Evolutionary conservation across 2,888 invertebrate genomes (phyloP).

Genomic region (Merodon equestris): DNA sequence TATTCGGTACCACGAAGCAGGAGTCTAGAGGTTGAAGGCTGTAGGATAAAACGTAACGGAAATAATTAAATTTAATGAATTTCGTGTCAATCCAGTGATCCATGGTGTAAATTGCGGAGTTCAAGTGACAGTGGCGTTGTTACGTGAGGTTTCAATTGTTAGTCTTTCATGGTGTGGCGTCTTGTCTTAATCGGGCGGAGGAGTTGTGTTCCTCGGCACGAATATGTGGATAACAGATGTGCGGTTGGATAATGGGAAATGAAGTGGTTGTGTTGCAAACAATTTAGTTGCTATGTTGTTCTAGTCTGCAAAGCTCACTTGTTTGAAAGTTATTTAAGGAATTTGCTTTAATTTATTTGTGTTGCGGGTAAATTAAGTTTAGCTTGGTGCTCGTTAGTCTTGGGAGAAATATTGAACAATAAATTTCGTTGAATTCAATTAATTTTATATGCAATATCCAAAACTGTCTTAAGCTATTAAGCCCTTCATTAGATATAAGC

Average conservation of each 20-base stretch:
- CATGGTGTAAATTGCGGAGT: slow-evolving; percentile 58
- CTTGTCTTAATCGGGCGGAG: neutral
- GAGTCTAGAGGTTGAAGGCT: neutral
- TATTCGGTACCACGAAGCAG: neutral
- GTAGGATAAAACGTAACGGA: slow-evolving; percentile 39
- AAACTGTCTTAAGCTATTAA: too few species aligned
- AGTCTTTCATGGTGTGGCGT: slow-evolving; percentile 16
- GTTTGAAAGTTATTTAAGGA: too few species aligned
- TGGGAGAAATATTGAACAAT: too few species aligned
- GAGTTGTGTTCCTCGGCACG: neutral
- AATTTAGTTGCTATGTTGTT: too few species aligned
- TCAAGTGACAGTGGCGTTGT: slow-evolving; percentile 48
- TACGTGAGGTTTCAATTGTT: slow-evolving; percentile 46
- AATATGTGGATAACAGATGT: slow-evolving; percentile 1
- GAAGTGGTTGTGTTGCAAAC: too few species aligned
- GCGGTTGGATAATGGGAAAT: neutral
- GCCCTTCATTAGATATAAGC: too few species aligned
- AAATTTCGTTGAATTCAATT: too few species aligned
- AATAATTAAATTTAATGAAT: slow-evolving; percentile 67
- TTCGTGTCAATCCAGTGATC: slow-evolving; percentile 64
- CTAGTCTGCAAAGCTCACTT: too few species aligned
- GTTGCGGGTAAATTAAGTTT: too few species aligned
- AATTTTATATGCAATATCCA: too few species aligned
- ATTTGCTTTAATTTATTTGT: too few species aligned
- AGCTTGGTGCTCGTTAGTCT: too few species aligned